These are phyloP conservation scores for Etheostoma spectabile DNA, from an alignment of 2,113 vertebrate genomes.

Conservation along the genomic window DNA sequence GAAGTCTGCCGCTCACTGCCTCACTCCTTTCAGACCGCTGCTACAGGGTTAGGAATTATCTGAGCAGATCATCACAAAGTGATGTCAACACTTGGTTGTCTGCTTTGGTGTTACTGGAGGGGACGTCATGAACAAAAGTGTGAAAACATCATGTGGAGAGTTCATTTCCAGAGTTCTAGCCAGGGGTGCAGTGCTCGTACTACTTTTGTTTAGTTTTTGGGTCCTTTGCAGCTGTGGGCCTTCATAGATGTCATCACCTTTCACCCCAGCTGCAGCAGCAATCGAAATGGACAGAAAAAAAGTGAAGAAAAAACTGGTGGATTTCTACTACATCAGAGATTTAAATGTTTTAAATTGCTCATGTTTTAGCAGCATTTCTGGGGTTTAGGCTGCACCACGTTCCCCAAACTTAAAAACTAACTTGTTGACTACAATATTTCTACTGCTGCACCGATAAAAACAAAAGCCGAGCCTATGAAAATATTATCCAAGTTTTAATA, in stretches of 20 bases:
- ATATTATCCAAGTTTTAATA: background rate
- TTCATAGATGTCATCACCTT: background rate
- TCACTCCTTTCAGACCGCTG: constrained; percentile 15
- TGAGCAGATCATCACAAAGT: constrained; percentile 26
- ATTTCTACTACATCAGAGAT: background rate
- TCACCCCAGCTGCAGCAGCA: background rate
- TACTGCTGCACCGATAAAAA: background rate
- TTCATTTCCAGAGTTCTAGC: constrained; percentile 9
- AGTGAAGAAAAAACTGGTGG: background rate
- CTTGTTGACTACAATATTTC: background rate
- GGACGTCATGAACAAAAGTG: constrained; percentile 26
- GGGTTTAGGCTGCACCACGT: background rate
- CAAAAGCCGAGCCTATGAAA: background rate
- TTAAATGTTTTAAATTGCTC: background rate
- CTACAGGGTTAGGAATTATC: constrained; percentile 49
- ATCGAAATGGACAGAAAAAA: background rate
- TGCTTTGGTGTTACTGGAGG: constrained; percentile 21
- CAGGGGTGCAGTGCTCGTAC: background rate
- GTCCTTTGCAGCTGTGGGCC: background rate
- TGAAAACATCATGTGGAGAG: constrained; percentile 13
- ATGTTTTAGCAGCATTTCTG: background rate
- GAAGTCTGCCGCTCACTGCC: constrained; percentile 56
- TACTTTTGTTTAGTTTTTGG: background rate
- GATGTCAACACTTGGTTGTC: constrained; percentile 45
- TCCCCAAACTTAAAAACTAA: background rate